Evolutionary conservation across 2,797 vertebrate species (phyloP), one percentile per base, ranked within the genome.

Genomic region (Amazona ochrocephala): DNA sequence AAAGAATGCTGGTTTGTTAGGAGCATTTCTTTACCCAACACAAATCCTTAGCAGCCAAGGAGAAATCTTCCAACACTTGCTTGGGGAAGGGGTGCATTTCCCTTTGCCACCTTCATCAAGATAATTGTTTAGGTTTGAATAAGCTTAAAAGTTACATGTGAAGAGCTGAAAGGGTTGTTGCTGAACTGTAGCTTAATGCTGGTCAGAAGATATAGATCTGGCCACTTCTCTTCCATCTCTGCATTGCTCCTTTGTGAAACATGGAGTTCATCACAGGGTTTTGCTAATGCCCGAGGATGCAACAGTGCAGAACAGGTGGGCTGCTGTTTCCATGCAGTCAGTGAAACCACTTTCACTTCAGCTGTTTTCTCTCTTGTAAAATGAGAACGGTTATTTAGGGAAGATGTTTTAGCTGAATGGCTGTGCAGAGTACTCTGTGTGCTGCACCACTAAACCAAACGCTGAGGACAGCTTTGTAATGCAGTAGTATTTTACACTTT

Each of bases 1-100:
- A 98, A 98, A 98, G 98, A 98, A 98, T 98, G 98, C 98, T 98
- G 98, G 97, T 98, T 98, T 98, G 98, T 98, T 98, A 97, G 96
- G 94, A 97, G 95, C 70, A 34, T 97, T 97, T 97, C 97, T 97
- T 97, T 95, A 97, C 97, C 93, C 96, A 97, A 97, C 91, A 97
- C 97, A 97, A 97, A 97, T 84, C 92, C 91, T 56, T 96, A 97
- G 93, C 96, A 96, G 93, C 95, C 89, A 91, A 97, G 94, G 96
- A 97, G 97, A 98, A 97, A 97, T 97, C 95, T 96, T 97, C 94
- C 82, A 97, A 94, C 96, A 87, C 96, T 96, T 96, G 73, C 88
- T 97, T 97, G 95, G 93, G 96, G 89, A 97, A 96, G 87, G 88
- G 89, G 61, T 97, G 90, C 95, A 70, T 97, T 97, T 90, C 83